Evolutionary conservation across 2,113 vertebrate species (phyloP).

Genomic region (Neogobius melanostomus): DNA sequence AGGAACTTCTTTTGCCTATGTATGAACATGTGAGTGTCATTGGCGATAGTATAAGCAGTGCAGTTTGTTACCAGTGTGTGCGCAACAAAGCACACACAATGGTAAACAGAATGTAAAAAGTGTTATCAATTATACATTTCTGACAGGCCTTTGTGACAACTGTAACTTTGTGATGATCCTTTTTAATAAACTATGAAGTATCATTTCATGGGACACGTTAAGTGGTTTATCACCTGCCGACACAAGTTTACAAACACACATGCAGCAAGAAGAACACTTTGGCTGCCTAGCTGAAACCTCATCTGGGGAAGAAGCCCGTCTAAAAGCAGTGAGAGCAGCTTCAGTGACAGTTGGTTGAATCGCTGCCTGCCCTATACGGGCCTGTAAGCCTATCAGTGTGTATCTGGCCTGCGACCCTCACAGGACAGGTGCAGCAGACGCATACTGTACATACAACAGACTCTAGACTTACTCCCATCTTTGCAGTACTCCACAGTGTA

Average conservation of each 20-base stretch:
- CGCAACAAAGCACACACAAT: too few species aligned
- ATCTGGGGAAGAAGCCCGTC: constrained; percentile 53
- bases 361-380: constrained; percentile 64
- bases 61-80: too few species aligned
- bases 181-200: constrained; percentile 7
- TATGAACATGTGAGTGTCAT: too few species aligned
- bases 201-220: constrained; percentile 11
- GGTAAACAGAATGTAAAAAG: not conserved
- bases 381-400: constrained; percentile 55
- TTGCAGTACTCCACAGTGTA: constrained; percentile 85
- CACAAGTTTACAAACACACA: constrained; percentile 64
- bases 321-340: constrained; percentile 70
- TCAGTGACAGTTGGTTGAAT: constrained; percentile 60
- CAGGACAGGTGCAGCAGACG: constrained; percentile 68
- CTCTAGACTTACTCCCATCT: constrained; percentile 84
- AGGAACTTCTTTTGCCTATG: too few species aligned
- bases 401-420: constrained; percentile 63
- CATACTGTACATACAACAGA: constrained; percentile 3
- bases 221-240: constrained; percentile 57
- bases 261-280: constrained; percentile 44
- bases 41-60: too few species aligned
- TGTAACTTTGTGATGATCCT: not conserved
- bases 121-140: not conserved
- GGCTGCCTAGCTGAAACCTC: constrained; percentile 43
- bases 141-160: not conserved